Evolutionary conservation across 2,888 invertebrate species (phyloP).

Genomic region (Sminthurinus aureus): DNA sequence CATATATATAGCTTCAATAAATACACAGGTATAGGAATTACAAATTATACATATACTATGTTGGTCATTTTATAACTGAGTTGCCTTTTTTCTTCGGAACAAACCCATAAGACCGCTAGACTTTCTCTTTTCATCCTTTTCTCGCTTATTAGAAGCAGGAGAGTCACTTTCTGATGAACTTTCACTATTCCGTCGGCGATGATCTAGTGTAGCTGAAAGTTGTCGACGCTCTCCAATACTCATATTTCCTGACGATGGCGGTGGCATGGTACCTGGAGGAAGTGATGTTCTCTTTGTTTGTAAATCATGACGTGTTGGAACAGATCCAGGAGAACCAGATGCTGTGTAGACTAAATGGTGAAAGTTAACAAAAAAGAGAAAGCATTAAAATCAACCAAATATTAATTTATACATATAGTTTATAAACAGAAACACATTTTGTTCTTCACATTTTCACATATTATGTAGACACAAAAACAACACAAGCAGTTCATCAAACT

Average conservation of each 20-base stretch:
- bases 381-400: no score
- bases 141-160: conserved; percentile 55
- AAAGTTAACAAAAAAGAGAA: conserved; percentile 5
- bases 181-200: conserved; percentile 61
- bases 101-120: conserved; percentile 61
- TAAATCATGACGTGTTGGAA: conserved; percentile 12
- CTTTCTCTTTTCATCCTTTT: conserved; percentile 61
- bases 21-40: no score
- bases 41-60: no score
- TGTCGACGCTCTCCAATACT: conserved; percentile 8
- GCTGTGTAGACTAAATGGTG: conserved; percentile 41
- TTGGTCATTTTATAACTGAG: conserved; percentile 56
- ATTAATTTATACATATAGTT: no score
- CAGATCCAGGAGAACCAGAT: background rate
- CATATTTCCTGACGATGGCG: background rate
- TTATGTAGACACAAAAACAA: no score
- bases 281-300: conserved; percentile 36
- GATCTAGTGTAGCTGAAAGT: conserved; percentile 29
- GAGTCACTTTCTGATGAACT: conserved; percentile 63
- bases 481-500: no score
- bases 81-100: conserved; percentile 61
- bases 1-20: no score
- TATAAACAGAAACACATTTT: no score
- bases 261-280: conserved; percentile 44
- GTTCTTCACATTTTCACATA: no score